Conservation (phyloP, 2,888 invertebrate genomes). For the Nemapogon koenigi region DNA sequence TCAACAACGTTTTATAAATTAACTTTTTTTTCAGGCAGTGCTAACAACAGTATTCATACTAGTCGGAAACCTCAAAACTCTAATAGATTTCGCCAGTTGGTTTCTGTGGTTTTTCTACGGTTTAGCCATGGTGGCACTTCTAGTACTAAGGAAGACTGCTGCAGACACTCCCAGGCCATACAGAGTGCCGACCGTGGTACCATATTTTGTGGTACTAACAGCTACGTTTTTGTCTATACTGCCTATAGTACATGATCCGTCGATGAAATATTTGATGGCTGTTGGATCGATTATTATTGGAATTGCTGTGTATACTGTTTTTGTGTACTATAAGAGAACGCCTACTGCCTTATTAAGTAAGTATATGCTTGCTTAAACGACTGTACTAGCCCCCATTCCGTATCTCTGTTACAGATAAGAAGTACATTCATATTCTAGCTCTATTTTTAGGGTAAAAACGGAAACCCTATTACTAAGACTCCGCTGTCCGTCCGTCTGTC, state of each 20-base stretch:
- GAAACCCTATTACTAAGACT: too few relatives aligned
- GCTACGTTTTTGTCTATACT: slow-evolving; percentile 76
- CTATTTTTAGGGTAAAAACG: too few relatives aligned
- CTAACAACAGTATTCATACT: slow-evolving; percentile 75
- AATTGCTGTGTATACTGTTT: slow-evolving; percentile 73
- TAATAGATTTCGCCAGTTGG: slow-evolving; percentile 88
- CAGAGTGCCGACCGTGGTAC: slow-evolving; percentile 74
- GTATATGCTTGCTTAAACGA: slow-evolving; percentile 24
- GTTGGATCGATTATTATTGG: slow-evolving; percentile 75
- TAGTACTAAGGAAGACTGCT: slow-evolving; percentile 75
- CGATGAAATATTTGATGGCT: slow-evolving; percentile 78
- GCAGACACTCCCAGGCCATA: slow-evolving; percentile 74
- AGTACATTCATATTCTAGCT: too few relatives aligned
- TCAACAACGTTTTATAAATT: too few relatives aligned
- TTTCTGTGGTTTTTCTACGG: slow-evolving; percentile 90
- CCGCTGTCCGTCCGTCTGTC: too few relatives aligned
- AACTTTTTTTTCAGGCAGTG: slow-evolving; percentile 62
- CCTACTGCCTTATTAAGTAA: slow-evolving; percentile 70
- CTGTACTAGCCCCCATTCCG: not conserved
- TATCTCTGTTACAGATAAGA: too few relatives aligned
- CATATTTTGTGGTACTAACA: slow-evolving; percentile 73
- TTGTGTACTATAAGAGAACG: slow-evolving; percentile 73
- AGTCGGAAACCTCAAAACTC: slow-evolving; percentile 74
- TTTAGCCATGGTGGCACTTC: slow-evolving; percentile 77
- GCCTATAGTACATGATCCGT: slow-evolving; percentile 79